Percentiles rank a stretch among this genome's conserved stretches.
phyloP scores from a whole-genome alignment of 2,113 vertebrate species.

The Benitochromis conjunctus region DNA sequence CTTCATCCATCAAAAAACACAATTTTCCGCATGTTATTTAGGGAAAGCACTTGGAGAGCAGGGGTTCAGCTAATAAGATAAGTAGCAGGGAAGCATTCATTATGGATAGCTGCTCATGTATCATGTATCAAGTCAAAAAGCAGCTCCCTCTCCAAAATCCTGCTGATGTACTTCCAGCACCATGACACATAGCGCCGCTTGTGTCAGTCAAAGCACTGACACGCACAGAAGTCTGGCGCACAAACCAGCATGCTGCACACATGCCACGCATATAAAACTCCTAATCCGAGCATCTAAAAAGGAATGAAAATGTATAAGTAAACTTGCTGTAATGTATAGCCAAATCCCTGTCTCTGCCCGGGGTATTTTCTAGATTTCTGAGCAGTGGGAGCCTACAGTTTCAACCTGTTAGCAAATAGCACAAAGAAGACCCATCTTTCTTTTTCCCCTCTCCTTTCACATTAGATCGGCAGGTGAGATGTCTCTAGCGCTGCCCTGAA shows the following conservation, averaged over 20 bases:
- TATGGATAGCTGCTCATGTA: constrained; percentile 40
- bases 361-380: not conserved
- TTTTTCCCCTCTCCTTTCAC: constrained; percentile 5
- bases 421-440: constrained; percentile 30
- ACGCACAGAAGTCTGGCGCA: not conserved
- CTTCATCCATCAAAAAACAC: not conserved
- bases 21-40: constrained; percentile 10
- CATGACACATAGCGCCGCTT: not conserved
- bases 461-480: constrained; percentile 20
- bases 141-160: constrained; percentile 5
- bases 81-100: constrained; percentile 29
- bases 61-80: constrained; percentile 36
- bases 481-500: constrained; percentile 16
- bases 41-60: not conserved
- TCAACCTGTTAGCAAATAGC: constrained; percentile 31
- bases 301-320: constrained; percentile 10
- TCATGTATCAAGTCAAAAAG: constrained; percentile 22
- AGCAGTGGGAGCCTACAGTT: not conserved
- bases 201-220: constrained; percentile 14
- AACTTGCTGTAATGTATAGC: not conserved
- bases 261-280: not conserved
- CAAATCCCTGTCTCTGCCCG: constrained; percentile 15
- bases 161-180: not conserved
- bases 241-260: not conserved
- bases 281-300: not conserved